Conservation (phyloP, 2,797 vertebrate genomes). For the Peromyscus eremicus region DNA sequence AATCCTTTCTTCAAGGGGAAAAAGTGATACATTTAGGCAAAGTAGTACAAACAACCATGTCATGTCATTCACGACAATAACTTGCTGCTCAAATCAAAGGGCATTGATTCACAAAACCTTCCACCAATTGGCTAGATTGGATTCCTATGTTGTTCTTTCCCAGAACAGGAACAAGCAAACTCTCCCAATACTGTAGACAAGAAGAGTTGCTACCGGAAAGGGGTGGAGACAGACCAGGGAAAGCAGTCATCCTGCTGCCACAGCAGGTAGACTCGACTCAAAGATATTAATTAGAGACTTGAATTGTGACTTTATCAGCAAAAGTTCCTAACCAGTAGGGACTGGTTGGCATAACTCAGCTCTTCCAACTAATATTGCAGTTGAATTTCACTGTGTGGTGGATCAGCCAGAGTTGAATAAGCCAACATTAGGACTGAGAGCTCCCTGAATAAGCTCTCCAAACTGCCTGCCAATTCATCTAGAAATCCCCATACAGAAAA, state of each 20-base stretch:
- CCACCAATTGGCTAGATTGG: neutral
- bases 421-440: neutral
- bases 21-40: neutral
- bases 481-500: neutral
- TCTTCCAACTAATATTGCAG: neutral
- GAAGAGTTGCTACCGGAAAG: neutral
- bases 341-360: neutral
- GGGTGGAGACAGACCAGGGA: neutral
- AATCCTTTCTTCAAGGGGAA: neutral
- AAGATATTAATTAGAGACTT: neutral
- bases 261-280: neutral
- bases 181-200: neutral
- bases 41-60: neutral
- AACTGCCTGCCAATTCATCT: neutral
- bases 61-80: neutral
- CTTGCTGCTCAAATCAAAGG: neutral
- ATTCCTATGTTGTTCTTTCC: neutral
- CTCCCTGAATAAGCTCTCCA: neutral
- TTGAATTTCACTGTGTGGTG: neutral
- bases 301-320: neutral
- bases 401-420: neutral
- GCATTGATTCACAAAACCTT: neutral
- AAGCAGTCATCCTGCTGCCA: neutral
- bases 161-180: accelerated
- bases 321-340: neutral